Evolutionary conservation across 2,888 invertebrate genomes (phyloP).

Genomic region (Lordiphosa fenestrarum): DNA sequence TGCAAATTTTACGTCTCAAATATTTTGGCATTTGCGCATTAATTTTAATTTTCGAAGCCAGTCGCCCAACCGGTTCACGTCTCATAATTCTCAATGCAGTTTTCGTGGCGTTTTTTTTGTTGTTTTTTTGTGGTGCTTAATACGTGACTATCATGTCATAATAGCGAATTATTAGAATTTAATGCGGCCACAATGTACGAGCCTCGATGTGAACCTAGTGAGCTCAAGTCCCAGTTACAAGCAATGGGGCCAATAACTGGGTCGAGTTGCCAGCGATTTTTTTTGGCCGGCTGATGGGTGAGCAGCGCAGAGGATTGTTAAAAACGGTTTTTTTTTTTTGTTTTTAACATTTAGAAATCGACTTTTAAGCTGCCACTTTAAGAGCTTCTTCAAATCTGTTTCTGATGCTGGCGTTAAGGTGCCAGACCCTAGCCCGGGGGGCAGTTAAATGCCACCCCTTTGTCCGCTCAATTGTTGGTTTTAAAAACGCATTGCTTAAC

Average conservation of each 20-base stretch:
- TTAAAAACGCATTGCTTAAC: slow-evolving; percentile 25
- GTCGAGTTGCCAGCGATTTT: slow-evolving; percentile 36
- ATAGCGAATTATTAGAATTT: slow-evolving; percentile 75
- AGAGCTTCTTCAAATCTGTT: not conserved
- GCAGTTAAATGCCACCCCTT: slow-evolving; percentile 6
- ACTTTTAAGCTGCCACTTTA: not conserved
- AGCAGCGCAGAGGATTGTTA: no score
- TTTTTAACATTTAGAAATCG: not conserved
- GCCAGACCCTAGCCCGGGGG: slow-evolving; percentile 7
- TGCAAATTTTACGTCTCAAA: slow-evolving; percentile 55
- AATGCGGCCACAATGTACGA: slow-evolving; percentile 54
- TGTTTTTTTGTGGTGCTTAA: slow-evolving; percentile 56
- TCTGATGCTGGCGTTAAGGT: slow-evolving; percentile 22
- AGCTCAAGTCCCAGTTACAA: slow-evolving; percentile 29
- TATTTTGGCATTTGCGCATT: slow-evolving; percentile 75
- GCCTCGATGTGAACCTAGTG: slow-evolving; percentile 25
- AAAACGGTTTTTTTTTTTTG: no score
- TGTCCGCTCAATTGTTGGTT: slow-evolving; percentile 19
- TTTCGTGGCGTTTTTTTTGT: slow-evolving; percentile 29
- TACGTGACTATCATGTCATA: slow-evolving; percentile 75
- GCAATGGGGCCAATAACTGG: slow-evolving; percentile 47
- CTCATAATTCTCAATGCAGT: slow-evolving; percentile 65
- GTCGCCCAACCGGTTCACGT: slow-evolving; percentile 60
- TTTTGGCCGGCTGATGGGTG: no score
- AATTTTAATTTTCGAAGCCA: slow-evolving; percentile 54